Percentiles rank a stretch among this genome's conserved stretches.
phyloP scores from a whole-genome alignment of 2,797 vertebrate genomes.

The Nasua narica region DNA sequence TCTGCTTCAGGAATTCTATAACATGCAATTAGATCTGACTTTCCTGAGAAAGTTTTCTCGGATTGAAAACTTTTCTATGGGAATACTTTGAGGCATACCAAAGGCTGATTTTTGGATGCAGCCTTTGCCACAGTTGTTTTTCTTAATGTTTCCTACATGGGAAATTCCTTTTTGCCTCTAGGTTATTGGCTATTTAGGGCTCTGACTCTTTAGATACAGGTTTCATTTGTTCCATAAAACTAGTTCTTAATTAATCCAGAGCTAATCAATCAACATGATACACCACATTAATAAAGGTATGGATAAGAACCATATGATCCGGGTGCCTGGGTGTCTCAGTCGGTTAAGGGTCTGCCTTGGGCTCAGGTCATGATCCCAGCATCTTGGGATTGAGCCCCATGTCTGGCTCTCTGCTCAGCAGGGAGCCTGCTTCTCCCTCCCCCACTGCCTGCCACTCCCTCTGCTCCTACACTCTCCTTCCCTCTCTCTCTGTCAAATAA shows the following conservation, averaged over 20 bases:
- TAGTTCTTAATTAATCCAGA: not conserved
- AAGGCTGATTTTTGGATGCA: not conserved
- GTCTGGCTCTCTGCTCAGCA: not conserved
- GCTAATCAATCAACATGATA: not conserved
- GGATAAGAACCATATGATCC: not conserved
- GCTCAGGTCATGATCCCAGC: not conserved
- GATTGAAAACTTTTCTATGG: not conserved
- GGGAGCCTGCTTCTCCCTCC: not conserved
- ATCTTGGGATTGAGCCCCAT: not conserved
- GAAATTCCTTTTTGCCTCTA: not conserved
- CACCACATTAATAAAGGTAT: not conserved
- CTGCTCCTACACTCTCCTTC: not conserved
- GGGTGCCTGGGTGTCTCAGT: not conserved
- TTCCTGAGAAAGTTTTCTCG: not conserved
- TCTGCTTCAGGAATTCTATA: not conserved
- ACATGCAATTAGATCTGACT: not conserved
- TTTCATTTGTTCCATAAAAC: not conserved
- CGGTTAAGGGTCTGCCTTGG: not conserved
- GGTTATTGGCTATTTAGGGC: not conserved
- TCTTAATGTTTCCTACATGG: not conserved
- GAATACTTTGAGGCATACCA: not conserved
- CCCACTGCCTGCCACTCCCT: not conserved
- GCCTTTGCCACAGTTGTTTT: not conserved
- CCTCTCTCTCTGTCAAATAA: not conserved
- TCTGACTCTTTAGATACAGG: not conserved